Conservation (phyloP, 2,113 vertebrate genomes). For the Lontra canadensis region DNA sequence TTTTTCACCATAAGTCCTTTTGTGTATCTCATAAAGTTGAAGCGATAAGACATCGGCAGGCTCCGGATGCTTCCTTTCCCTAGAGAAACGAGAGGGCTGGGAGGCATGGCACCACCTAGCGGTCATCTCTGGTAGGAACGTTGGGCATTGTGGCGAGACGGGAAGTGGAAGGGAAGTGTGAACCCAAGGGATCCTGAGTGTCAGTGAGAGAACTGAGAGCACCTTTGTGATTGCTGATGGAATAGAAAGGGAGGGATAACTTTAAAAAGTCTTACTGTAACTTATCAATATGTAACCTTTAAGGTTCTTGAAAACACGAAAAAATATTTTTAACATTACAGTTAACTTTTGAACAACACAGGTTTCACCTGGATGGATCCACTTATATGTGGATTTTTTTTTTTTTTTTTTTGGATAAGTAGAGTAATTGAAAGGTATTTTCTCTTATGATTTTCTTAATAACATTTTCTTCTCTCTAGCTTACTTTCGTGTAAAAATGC, state of each 20-base stretch:
- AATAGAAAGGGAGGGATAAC: neutral
- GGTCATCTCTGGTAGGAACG: neutral
- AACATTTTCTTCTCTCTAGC: neutral
- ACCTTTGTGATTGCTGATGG: neutral
- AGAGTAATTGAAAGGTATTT: neutral
- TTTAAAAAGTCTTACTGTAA: neutral
- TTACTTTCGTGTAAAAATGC: neutral
- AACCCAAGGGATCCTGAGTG: neutral
- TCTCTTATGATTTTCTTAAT: neutral
- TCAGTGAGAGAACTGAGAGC: neutral
- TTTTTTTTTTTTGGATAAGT: neutral
- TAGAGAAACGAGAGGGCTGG: neutral
- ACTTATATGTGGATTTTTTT: neutral
- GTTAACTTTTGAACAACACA: neutral
- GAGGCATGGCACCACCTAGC: neutral
- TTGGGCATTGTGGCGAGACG: neutral
- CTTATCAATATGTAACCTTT: neutral
- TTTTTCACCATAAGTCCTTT: neutral
- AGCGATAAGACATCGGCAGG: neutral
- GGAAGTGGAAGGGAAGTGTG: neutral
- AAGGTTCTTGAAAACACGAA: neutral
- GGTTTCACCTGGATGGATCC: neutral
- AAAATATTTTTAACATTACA: neutral
- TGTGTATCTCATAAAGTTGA: neutral
- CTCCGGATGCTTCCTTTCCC: neutral